Evolutionary conservation across 2,113 vertebrate species (phyloP).

Genomic region (Zootoca vivipara): DNA sequence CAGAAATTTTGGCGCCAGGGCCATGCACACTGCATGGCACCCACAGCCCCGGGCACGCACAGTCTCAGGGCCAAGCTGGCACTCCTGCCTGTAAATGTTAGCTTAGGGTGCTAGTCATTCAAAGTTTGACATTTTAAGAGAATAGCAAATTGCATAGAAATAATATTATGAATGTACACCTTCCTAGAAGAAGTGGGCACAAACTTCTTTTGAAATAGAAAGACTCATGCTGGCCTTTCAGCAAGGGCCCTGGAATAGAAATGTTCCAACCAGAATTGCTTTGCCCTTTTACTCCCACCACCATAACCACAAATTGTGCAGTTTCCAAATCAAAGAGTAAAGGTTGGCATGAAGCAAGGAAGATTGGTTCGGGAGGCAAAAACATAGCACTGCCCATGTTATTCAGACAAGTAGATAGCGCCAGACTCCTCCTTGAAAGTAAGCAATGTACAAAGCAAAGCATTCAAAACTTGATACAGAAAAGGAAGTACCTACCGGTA

Average conservation of each 20-base stretch:
- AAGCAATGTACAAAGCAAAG: background rate
- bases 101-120: background rate
- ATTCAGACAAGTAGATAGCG: background rate
- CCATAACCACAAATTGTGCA: background rate
- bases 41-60: no score
- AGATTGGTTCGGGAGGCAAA: background rate
- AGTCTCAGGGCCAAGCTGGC: no score
- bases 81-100: background rate
- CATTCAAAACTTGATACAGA: background rate
- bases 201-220: background rate
- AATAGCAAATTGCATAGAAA: background rate
- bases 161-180: background rate
- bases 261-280: background rate
- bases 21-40: no score
- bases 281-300: background rate
- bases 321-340: constrained; percentile 2
- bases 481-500: background rate
- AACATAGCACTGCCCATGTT: background rate
- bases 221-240: background rate
- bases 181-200: background rate
- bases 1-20: no score
- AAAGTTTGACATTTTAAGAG: no score
- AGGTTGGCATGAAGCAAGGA: background rate
- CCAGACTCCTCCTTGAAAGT: background rate
- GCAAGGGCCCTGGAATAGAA: background rate